Conservation (phyloP, 1,140 invertebrate genomes). For the Gonioctena quinquepunctata region DNA sequence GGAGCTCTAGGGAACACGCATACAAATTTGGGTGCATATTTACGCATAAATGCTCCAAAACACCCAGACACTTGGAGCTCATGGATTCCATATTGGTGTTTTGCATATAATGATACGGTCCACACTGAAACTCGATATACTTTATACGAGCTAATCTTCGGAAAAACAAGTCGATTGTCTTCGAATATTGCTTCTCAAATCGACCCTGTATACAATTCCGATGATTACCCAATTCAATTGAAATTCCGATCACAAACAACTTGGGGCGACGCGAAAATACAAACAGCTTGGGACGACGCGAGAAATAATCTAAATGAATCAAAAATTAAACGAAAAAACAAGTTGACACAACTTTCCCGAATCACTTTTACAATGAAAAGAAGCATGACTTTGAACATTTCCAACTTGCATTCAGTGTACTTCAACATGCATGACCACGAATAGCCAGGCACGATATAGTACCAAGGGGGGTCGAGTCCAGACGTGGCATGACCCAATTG, state of each 20-base stretch:
- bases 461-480: too few relatives aligned
- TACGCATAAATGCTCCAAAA: conserved; percentile 29
- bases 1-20: conserved; percentile 33
- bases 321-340: conserved; percentile 24
- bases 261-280: conserved; percentile 2
- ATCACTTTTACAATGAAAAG: too few relatives aligned
- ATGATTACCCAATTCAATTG: conserved; percentile 15
- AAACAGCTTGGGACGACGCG: conserved; percentile 19
- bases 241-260: conserved; percentile 23
- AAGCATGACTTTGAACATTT: too few relatives aligned
- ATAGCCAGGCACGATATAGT: too few relatives aligned
- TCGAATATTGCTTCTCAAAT: not conserved
- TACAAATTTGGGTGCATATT: conserved; percentile 28
- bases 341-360: too few relatives aligned
- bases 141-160: conserved; percentile 35
- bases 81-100: conserved; percentile 33
- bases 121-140: conserved; percentile 24
- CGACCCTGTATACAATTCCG: not conserved
- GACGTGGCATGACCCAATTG: too few relatives aligned
- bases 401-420: too few relatives aligned
- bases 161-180: conserved; percentile 25
- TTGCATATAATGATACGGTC: conserved; percentile 25
- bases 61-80: conserved; percentile 22
- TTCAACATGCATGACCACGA: too few relatives aligned
- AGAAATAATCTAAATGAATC: conserved; percentile 21